Percentiles rank a stretch among this genome's conserved stretches.
These are phyloP conservation scores for Synergus itoensis DNA, from an alignment of 2,888 invertebrate genomes.

Conservation along the genomic window DNA sequence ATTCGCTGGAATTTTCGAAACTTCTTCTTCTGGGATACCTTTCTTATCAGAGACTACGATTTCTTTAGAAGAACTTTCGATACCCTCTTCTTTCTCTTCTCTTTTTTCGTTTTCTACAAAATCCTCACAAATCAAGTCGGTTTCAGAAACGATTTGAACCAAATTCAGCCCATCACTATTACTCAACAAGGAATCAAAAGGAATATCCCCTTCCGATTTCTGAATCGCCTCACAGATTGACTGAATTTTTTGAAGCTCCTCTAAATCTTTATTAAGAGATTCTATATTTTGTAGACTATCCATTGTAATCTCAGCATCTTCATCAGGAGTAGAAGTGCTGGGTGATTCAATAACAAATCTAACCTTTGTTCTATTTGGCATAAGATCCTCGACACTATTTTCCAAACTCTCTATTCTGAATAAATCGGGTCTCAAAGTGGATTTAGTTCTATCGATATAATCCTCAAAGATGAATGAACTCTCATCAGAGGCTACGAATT, in stretches of 20 bases:
- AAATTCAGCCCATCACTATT: background rate
- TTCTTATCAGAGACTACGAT: background rate
- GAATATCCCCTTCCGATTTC: background rate
- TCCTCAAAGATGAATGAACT: conserved; percentile 69
- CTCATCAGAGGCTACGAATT: conserved; percentile 46
- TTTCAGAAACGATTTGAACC: background rate
- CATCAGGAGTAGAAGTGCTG: conserved; percentile 59
- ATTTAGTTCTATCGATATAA: conserved; percentile 67
- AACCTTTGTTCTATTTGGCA: conserved; percentile 59
- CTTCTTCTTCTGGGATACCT: background rate
- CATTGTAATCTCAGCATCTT: conserved; percentile 47
- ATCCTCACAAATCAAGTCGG: background rate
- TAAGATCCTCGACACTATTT: conserved; percentile 42
- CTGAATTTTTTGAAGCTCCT: conserved; percentile 20
- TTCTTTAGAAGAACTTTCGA: background rate
- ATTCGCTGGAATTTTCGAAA: background rate
- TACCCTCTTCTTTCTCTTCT: background rate
- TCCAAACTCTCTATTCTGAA: conserved; percentile 17
- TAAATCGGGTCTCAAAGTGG: conserved; percentile 48
- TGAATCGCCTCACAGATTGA: background rate
- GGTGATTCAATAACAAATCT: conserved; percentile 70
- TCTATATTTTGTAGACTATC: conserved; percentile 53
- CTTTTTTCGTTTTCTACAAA: background rate
- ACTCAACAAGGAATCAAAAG: background rate
- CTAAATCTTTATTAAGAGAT: conserved; percentile 45